These are phyloP conservation scores for Hoplostethus atlanticus DNA, from an alignment of 2,797 vertebrate genomes.

Conservation along the genomic window DNA sequence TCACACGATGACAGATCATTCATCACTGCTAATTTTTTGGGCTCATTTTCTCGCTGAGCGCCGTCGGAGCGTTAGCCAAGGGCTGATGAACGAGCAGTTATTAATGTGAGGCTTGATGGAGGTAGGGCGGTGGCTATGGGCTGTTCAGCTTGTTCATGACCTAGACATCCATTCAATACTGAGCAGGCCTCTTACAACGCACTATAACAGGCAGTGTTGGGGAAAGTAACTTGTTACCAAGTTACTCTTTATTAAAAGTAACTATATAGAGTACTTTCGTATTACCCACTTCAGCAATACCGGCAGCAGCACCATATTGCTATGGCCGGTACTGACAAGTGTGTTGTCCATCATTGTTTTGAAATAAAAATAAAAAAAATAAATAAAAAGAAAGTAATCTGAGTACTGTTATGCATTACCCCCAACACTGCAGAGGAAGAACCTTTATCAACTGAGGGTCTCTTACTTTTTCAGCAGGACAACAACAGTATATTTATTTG, in stretches of 20 bases:
- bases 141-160: background rate
- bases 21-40: constrained; percentile 34
- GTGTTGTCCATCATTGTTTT: too few relatives aligned
- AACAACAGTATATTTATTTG: background rate
- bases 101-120: constrained; percentile 11
- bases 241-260: too few relatives aligned
- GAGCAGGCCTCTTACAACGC: background rate
- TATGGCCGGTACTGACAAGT: too few relatives aligned
- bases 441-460: background rate
- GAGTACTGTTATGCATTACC: too few relatives aligned
- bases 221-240: too few relatives aligned
- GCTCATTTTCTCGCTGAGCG: constrained; percentile 30
- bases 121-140: background rate
- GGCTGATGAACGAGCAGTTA: constrained; percentile 34
- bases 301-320: too few relatives aligned
- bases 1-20: constrained; percentile 18
- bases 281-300: too few relatives aligned
- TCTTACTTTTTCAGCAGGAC: background rate
- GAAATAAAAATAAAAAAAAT: too few relatives aligned
- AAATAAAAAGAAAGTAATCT: too few relatives aligned
- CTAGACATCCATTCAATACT: background rate
- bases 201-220: too few relatives aligned
- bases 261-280: too few relatives aligned
- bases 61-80: constrained; percentile 14
- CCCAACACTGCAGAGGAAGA: too few relatives aligned